These are phyloP conservation scores for Drosophila azteca DNA, from an alignment of 1,140 invertebrate genomes.

Conservation along the genomic window DNA sequence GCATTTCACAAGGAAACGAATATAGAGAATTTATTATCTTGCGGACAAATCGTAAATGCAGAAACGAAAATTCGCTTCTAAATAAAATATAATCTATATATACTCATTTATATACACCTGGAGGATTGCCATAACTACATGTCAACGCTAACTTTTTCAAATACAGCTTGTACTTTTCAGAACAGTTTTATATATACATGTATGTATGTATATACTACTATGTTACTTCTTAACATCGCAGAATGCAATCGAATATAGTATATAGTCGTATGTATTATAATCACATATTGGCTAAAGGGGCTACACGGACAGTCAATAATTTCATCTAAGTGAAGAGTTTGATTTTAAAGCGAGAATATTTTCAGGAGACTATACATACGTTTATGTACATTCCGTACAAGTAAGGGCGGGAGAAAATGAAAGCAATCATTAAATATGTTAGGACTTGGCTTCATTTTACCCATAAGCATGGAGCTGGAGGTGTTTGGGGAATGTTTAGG, in stretches of 20 bases:
- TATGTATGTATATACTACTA: no score
- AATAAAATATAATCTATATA: slow-evolving; percentile 10
- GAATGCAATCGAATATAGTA: slow-evolving; percentile 44
- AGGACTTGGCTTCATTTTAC: neutral
- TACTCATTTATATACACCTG: slow-evolving; percentile 34
- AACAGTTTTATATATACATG: slow-evolving; percentile 32
- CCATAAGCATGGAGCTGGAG: neutral
- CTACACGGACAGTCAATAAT: slow-evolving; percentile 46
- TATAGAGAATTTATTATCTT: slow-evolving; percentile 65
- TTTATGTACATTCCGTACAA: neutral
- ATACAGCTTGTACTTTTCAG: slow-evolving; percentile 25
- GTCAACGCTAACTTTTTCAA: slow-evolving; percentile 12
- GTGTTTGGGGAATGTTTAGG: slow-evolving; percentile 6
- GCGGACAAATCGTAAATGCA: slow-evolving; percentile 30
- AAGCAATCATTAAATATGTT: neutral
- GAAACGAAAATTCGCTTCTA: neutral
- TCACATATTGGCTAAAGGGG: slow-evolving; percentile 64
- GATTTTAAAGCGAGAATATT: neutral
- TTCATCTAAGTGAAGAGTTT: slow-evolving; percentile 11
- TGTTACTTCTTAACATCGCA: slow-evolving; percentile 21
- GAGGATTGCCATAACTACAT: slow-evolving; percentile 2
- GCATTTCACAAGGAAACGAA: slow-evolving; percentile 43
- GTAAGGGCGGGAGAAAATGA: no score
- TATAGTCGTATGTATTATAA: slow-evolving; percentile 43
- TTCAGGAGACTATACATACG: slow-evolving; percentile 5